Percentiles rank a stretch among this genome's conserved stretches.
Evolutionary conservation across 2,797 vertebrate genomes (phyloP).

Genomic region (Thripadectes ignobilis): DNA sequence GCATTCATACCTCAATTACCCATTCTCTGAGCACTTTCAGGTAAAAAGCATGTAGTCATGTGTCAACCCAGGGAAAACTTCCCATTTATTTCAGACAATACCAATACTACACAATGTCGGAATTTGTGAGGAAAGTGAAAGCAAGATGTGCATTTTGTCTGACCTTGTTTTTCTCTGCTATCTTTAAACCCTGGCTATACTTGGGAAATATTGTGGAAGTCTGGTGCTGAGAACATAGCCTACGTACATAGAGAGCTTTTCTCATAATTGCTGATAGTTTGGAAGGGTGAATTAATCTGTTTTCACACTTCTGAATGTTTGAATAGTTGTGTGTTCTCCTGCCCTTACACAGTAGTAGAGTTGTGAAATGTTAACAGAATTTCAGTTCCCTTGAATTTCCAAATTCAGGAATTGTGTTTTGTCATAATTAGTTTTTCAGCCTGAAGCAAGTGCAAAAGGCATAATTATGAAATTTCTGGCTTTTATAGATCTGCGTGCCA

Average conservation of each 20-base stretch:
- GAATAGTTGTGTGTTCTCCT: not conserved
- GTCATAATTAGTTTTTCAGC: not conserved
- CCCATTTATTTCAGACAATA: not conserved
- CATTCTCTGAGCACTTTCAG: not conserved
- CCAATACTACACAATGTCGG: not conserved
- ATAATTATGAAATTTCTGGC: not conserved
- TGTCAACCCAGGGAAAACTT: not conserved
- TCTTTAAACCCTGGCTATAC: not conserved
- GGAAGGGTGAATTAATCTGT: not conserved
- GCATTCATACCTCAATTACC: not conserved
- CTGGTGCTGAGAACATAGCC: not conserved
- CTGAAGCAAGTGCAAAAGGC: not conserved
- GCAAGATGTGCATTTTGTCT: not conserved
- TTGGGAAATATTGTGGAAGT: not conserved
- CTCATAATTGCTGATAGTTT: not conserved
- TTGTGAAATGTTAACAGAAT: not conserved
- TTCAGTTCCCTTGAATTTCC: not conserved
- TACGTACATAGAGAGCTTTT: not conserved
- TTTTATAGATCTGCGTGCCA: not conserved
- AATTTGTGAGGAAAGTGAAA: not conserved
- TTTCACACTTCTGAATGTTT: not conserved
- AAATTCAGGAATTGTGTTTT: not conserved
- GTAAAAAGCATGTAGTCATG: not conserved
- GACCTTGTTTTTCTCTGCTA: not conserved
- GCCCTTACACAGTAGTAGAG: not conserved